These are phyloP conservation scores for Magallana angulata DNA, from an alignment of 1,140 invertebrate species.

Conservation along the genomic window DNA sequence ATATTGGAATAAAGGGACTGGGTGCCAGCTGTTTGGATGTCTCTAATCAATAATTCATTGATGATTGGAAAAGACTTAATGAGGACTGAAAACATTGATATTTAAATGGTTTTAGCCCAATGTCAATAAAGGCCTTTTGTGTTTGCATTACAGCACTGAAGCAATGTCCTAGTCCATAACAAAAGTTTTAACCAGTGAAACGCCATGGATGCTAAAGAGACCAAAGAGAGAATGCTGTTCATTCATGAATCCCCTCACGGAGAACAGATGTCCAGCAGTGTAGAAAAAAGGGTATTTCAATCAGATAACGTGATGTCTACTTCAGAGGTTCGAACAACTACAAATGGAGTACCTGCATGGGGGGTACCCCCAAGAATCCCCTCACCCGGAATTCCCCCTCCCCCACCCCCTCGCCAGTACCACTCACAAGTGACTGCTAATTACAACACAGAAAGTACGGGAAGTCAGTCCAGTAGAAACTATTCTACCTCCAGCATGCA, in stretches of 20 bases:
- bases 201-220: constrained; percentile 36
- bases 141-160: constrained; percentile 1
- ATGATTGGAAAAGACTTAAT: constrained; percentile 11
- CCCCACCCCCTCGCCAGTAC: constrained; percentile 37
- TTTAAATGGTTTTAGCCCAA: background rate
- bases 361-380: background rate
- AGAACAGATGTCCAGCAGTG: constrained; percentile 28
- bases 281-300: constrained; percentile 16
- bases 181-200: too few relatives aligned
- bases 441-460: constrained; percentile 34
- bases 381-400: constrained; percentile 30
- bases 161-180: background rate
- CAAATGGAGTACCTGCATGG: background rate
- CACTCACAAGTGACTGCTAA: constrained; percentile 43
- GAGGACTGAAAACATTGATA: constrained; percentile 3
- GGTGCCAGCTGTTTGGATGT: background rate
- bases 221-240: constrained; percentile 37
- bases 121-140: background rate
- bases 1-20: too few relatives aligned
- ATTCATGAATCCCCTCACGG: constrained; percentile 1
- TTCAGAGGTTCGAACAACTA: background rate
- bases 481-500: background rate
- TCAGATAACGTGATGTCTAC: constrained; percentile 37
- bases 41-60: background rate
- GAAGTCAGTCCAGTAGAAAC: constrained; percentile 16